phyloP scores from a whole-genome alignment of 1,140 invertebrate genomes.

The Geopemphigus sp. region DNA sequence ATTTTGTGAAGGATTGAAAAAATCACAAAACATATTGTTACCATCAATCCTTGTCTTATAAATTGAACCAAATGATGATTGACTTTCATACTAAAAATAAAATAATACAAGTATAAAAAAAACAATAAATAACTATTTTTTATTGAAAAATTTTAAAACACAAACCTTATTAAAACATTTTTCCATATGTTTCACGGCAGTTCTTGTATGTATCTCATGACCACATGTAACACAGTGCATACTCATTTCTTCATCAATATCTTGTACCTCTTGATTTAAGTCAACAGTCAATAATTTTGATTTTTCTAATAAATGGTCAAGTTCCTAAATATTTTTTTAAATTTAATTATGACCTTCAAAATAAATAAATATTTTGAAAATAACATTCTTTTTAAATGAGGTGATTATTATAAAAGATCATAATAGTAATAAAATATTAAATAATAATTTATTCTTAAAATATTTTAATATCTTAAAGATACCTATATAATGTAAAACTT shows the following conservation, averaged over 20 bases:
- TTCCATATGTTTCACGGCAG: constrained; percentile 91
- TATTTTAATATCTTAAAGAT: too few species aligned
- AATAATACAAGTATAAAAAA: constrained; percentile 46
- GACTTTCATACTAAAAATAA: constrained; percentile 80
- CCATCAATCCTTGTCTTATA: constrained; percentile 93
- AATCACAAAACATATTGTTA: constrained; percentile 97
- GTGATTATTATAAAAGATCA: too few species aligned
- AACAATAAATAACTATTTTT: not conserved
- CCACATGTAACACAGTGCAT: constrained; percentile 97
- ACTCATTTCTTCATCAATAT: constrained; percentile 71
- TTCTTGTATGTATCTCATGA: constrained; percentile 83
- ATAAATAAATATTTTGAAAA: too few species aligned
- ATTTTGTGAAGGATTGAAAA: constrained; percentile 82
- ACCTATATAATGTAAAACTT: too few species aligned
- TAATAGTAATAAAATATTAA: too few species aligned
- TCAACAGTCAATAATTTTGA: constrained; percentile 64
- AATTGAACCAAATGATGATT: constrained; percentile 92
- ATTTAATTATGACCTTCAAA: too few species aligned
- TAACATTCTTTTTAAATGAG: too few species aligned
- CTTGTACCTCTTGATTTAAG: constrained; percentile 67
- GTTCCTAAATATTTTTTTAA: constrained; percentile 57
- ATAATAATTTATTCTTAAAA: too few species aligned
- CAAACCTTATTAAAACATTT: constrained; percentile 88
- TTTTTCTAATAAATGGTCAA: constrained; percentile 78
- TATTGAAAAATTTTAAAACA: not conserved